Evolutionary conservation across 1,140 invertebrate genomes (phyloP).

Genomic region (Drosophila bocqueti): DNA sequence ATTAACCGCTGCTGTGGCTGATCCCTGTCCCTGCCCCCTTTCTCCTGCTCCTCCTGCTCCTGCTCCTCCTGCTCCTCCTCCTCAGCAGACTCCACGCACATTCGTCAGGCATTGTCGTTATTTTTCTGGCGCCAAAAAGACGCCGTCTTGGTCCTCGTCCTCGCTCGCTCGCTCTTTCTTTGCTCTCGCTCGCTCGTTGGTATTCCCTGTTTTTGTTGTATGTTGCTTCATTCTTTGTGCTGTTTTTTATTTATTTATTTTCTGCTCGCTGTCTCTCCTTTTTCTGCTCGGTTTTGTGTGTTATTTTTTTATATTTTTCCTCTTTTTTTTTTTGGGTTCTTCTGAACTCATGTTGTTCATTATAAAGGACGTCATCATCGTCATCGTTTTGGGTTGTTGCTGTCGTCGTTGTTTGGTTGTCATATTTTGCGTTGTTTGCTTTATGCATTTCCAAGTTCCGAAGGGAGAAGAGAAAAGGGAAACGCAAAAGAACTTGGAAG

Average conservation of each 20-base stretch:
- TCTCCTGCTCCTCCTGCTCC: background rate
- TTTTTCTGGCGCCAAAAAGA: constrained; percentile 84
- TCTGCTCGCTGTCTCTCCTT: constrained; percentile 39
- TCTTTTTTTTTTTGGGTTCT: constrained; percentile 62
- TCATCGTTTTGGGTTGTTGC: constrained; percentile 52
- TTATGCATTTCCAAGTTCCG: constrained; percentile 73
- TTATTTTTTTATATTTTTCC: constrained; percentile 6
- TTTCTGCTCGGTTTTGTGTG: constrained; percentile 38
- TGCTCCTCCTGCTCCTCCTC: background rate
- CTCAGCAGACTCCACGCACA: constrained; percentile 48
- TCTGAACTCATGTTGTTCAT: constrained; percentile 80
- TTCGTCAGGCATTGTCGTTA: constrained; percentile 83
- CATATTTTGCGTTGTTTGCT: constrained; percentile 72
- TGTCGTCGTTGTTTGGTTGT: constrained; percentile 56
- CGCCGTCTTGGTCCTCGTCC: constrained; percentile 68
- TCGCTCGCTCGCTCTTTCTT: constrained; percentile 22
- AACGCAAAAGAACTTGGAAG: constrained; percentile 16
- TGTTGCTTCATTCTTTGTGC: constrained; percentile 69
- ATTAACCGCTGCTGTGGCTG: constrained; percentile 12
- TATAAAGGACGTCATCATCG: constrained; percentile 74
- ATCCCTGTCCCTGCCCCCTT: constrained; percentile 14
- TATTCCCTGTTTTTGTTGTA: constrained; percentile 30
- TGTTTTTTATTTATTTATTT: constrained; percentile 27
- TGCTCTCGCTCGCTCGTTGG: constrained; percentile 18
- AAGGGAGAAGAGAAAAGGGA: background rate